Evolutionary conservation across 1,140 invertebrate species (phyloP).

Genomic region (Drosophila bipectinata): DNA sequence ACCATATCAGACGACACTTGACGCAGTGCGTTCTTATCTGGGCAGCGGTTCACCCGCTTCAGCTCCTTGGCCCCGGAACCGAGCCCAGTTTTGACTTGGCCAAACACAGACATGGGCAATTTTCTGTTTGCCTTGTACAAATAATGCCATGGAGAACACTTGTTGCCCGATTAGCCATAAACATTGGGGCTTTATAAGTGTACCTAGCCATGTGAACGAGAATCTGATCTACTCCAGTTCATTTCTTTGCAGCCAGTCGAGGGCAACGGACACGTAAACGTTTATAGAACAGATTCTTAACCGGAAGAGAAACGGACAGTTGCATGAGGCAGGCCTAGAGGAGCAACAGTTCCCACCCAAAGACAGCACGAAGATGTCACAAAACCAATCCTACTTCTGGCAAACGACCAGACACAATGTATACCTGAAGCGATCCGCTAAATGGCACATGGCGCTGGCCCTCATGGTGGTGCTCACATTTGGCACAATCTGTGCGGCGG

Average conservation of each 20-base stretch:
- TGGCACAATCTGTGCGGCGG: slow-evolving; percentile 75
- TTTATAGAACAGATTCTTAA: slow-evolving; percentile 15
- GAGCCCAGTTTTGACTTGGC: slow-evolving; percentile 32
- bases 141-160: slow-evolving; percentile 52
- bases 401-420: slow-evolving; percentile 83
- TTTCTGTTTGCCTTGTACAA: slow-evolving; percentile 46
- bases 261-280: slow-evolving; percentile 56
- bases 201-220: slow-evolving; percentile 28
- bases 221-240: slow-evolving; percentile 26
- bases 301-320: slow-evolving; percentile 4
- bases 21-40: slow-evolving; percentile 68
- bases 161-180: slow-evolving; percentile 61
- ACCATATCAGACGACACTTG: slow-evolving; percentile 71
- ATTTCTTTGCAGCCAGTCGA: slow-evolving; percentile 59
- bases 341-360: slow-evolving; percentile 16
- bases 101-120: slow-evolving; percentile 44
- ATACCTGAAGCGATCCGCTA: slow-evolving; percentile 78
- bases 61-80: not conserved
- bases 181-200: slow-evolving; percentile 14
- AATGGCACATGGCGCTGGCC: slow-evolving; percentile 78
- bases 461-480: slow-evolving; percentile 80
- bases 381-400: slow-evolving; percentile 84
- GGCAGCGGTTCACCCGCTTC: slow-evolving; percentile 25
- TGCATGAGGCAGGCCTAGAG: slow-evolving; percentile 36
- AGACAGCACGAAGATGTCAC: slow-evolving; percentile 73